A percentile compares a stretch with the other conserved stretches of the same genome.
phyloP scores from a whole-genome alignment of 2,888 invertebrate genomes.

The Heliconius sara region DNA sequence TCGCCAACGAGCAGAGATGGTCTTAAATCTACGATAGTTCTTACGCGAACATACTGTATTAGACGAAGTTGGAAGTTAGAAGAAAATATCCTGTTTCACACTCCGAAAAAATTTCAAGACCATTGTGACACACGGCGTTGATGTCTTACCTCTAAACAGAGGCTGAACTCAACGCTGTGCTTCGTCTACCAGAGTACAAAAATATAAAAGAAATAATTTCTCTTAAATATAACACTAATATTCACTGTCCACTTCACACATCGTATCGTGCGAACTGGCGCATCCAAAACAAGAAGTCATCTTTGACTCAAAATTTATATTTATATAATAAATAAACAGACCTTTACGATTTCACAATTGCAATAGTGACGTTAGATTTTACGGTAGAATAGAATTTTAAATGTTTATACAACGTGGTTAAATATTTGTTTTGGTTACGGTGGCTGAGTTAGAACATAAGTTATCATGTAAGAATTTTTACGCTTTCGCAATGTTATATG shows the following conservation, averaged over 20 bases:
- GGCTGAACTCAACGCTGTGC: not conserved
- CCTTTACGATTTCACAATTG: conserved; percentile 16
- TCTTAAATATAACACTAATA: not conserved
- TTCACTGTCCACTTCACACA: not conserved
- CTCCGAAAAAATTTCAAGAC: not conserved
- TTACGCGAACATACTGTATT: too few relatives aligned
- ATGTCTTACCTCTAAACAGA: too few relatives aligned
- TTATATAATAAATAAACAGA: conserved; percentile 5
- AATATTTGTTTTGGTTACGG: conserved; percentile 21
- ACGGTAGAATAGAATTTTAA: conserved; percentile 27
- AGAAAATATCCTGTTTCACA: too few relatives aligned
- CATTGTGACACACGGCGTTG: not conserved
- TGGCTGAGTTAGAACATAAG: conserved; percentile 12
- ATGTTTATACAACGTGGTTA: conserved; percentile 20
- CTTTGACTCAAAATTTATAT: not conserved
- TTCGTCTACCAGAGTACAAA: not conserved
- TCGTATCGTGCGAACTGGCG: conserved; percentile 5
- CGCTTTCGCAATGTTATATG: not conserved
- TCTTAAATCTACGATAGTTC: too few relatives aligned
- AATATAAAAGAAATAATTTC: not conserved
- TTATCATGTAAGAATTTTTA: conserved; percentile 1
- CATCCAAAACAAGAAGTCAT: conserved; percentile 22
- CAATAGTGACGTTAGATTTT: conserved; percentile 13
- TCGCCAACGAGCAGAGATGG: too few relatives aligned
- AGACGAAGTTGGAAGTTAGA: too few relatives aligned